Evolutionary conservation across 1,140 invertebrate species (phyloP).

Genomic region (Drosophila sucinea): DNA sequence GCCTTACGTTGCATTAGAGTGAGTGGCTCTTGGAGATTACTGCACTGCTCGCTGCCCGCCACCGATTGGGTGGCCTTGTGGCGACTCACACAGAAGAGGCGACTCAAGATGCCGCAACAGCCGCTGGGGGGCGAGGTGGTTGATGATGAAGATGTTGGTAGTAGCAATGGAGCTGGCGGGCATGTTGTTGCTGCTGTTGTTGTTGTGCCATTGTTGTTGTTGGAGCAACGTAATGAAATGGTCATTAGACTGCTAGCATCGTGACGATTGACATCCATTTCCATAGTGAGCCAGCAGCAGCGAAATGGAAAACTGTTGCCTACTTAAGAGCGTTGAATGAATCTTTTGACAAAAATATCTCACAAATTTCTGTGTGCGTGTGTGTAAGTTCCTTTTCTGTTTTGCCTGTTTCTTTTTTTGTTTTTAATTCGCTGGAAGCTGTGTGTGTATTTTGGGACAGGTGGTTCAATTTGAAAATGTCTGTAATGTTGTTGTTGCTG

Average conservation of each 20-base stretch:
- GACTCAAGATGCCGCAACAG: slow-evolving; percentile 76
- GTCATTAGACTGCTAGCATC: slow-evolving; percentile 74
- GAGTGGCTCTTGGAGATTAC: slow-evolving; percentile 45
- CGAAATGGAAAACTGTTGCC: slow-evolving; percentile 58
- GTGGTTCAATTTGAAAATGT: slow-evolving; percentile 46
- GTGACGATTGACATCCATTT: slow-evolving; percentile 76
- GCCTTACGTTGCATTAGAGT: slow-evolving; percentile 45
- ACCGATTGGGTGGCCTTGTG: slow-evolving; percentile 69
- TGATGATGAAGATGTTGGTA: slow-evolving; percentile 18
- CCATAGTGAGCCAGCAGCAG: slow-evolving; percentile 44
- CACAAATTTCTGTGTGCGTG: slow-evolving; percentile 13
- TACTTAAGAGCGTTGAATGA: slow-evolving; percentile 53
- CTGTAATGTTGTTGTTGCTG: slow-evolving; percentile 41
- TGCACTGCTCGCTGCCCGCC: slow-evolving; percentile 57
- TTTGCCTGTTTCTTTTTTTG: slow-evolving; percentile 18
- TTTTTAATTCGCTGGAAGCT: slow-evolving; percentile 9
- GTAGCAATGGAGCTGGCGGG: slow-evolving; percentile 1
- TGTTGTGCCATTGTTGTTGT: slow-evolving; percentile 53
- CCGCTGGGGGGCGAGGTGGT: slow-evolving; percentile 46
- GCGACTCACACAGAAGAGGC: slow-evolving; percentile 67
- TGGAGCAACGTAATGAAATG: slow-evolving; percentile 77
- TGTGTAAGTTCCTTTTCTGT: slow-evolving; percentile 18
- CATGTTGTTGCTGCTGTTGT: slow-evolving; percentile 23
- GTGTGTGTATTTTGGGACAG: slow-evolving; percentile 36
- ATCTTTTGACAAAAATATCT: slow-evolving; percentile 25